These are phyloP conservation scores for Passer montanus DNA, from an alignment of 2,113 vertebrate species.

Conservation along the genomic window DNA sequence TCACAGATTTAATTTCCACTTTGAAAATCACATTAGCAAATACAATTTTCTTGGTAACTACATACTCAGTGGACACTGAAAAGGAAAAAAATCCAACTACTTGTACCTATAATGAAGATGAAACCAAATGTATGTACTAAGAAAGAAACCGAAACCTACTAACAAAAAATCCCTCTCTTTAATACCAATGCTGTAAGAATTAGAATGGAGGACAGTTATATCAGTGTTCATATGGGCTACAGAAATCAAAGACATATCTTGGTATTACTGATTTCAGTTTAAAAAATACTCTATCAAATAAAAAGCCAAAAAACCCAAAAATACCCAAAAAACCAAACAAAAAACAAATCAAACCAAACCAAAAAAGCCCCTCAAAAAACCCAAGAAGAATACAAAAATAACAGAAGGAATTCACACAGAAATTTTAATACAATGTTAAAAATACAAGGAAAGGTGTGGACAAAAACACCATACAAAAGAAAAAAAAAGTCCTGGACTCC, in stretches of 20 bases:
- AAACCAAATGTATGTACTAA: not conserved
- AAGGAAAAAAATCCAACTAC: not conserved
- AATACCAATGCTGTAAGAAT: not conserved
- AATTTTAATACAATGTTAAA: not conserved
- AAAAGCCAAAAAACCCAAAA: not conserved
- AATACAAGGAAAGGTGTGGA: not conserved
- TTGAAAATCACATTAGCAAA: not conserved
- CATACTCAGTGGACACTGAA: not conserved
- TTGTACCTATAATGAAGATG: not conserved
- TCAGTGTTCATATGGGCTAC: not conserved
- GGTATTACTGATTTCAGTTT: not conserved
- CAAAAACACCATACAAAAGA: not conserved
- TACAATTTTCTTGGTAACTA: not conserved
- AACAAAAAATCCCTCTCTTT: not conserved
- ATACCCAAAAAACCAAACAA: too few species aligned
- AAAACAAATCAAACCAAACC: not conserved
- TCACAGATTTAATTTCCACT: not conserved
- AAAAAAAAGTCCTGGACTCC: not conserved
- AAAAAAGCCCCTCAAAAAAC: too few species aligned
- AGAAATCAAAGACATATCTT: not conserved
- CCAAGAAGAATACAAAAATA: not conserved
- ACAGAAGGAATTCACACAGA: not conserved
- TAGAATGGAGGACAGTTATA: not conserved
- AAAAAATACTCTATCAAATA: not conserved
- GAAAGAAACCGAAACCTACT: not conserved